phyloP scores from a whole-genome alignment of 2,797 vertebrate species.

The Botia almorhae region DNA sequence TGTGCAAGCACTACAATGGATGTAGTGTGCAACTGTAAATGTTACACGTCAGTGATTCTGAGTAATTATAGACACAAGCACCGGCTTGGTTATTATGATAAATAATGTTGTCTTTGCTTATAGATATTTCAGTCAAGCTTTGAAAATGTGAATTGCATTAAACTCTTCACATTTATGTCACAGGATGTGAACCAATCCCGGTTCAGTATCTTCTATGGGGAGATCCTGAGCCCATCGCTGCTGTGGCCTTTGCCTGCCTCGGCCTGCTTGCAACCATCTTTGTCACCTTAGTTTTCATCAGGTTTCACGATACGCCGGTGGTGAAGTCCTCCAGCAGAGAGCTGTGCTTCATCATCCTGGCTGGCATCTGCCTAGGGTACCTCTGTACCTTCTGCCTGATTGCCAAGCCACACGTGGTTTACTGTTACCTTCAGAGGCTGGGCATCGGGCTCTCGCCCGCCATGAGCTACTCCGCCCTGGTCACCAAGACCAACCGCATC shows the following conservation, averaged over 20 bases:
- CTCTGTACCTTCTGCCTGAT: slow-evolving; percentile 98
- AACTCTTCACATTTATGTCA: slow-evolving; percentile 21
- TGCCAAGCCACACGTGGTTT: slow-evolving; percentile 90
- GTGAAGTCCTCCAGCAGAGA: slow-evolving; percentile 98
- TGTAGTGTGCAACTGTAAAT: slow-evolving; percentile 9
- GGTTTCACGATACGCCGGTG: slow-evolving; percentile 95
- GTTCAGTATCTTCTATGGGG: slow-evolving; percentile 96
- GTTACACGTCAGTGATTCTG: slow-evolving; percentile 3
- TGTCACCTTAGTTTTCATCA: slow-evolving; percentile 92
- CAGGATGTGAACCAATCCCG: slow-evolving; percentile 93
- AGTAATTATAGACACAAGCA: neutral
- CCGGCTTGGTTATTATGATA: neutral
- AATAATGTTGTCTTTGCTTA: neutral
- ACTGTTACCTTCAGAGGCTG: slow-evolving; percentile 95
- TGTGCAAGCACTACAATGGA: neutral
- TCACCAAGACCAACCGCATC: slow-evolving; percentile 98
- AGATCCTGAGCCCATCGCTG: slow-evolving; percentile 97
- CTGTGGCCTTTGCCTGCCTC: slow-evolving; percentile 94
- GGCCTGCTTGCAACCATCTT: slow-evolving; percentile 94
- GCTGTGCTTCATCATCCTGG: slow-evolving; percentile 98
- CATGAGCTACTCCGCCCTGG: slow-evolving; percentile 98
- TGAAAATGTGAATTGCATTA: neutral
- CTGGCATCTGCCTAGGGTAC: slow-evolving; percentile 95
- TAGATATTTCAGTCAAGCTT: neutral
- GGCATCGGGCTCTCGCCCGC: slow-evolving; percentile 96